Evolutionary conservation across 2,888 invertebrate species (phyloP), one percentile per base, ranked within the genome.

Genomic region (Melanotus villosus): DNA sequence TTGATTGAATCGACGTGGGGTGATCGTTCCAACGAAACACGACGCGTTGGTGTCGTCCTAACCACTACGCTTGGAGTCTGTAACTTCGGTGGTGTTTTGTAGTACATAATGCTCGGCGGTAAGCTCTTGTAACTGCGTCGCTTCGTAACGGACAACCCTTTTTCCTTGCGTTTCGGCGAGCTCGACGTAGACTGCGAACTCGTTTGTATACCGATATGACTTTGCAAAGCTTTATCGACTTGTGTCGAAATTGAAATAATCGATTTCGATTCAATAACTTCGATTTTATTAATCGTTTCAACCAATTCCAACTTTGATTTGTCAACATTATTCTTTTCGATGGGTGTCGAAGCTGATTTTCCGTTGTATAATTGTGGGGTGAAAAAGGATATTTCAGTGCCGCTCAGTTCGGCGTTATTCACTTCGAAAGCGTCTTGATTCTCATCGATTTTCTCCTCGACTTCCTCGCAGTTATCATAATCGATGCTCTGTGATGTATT

Each of bases 341-440:
- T 78, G 0, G 82, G 81, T 0, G 81, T 82, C n/a, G 80, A 80
- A 7, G 80, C 77, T 0, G 76, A 71, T 47, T 80, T 79, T 0
- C 73, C 70, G 26, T 77, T 74, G 47, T 77, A 78, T 45, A 80
- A 71, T 19, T 80, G 77, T 0, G 80, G 76, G 0, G 77, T 77
- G 65, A 81, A 82, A 71, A 81, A 80, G 2, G 81, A 80, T 12
- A 75, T 54, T 59, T 81, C 81, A 5, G 75, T 77, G 36, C 70
- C 71, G 67, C 72, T 79, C n/a, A 72, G 68, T 21, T 63, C 54
- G 3, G 18, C 4, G n/a, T 1, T 41, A 18, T 5, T 10, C 6
- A 21, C 10, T 30, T 59, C 60, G 9, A 18, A n/a, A 6, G 9
- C 26, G 6, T 30, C 16, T 0, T 14, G 2, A 21, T 21, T 30